Evolutionary conservation across 2,888 invertebrate genomes (phyloP), one percentile per base, ranked within the genome.

Genomic region (Caenorhabditis becei): DNA sequence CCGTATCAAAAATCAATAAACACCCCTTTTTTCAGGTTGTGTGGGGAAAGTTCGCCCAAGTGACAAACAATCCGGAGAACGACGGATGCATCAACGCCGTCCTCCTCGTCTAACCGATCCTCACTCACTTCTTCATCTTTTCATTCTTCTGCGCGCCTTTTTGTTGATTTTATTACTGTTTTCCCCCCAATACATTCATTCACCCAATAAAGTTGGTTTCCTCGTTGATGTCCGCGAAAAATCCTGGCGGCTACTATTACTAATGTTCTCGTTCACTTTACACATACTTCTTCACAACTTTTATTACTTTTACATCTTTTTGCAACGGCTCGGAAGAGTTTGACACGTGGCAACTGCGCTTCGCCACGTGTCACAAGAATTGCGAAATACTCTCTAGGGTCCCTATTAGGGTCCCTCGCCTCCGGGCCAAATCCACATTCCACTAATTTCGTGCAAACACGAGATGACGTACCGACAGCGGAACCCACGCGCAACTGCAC

Each of bases 21-120:
- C 59, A 41, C n/a, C 7, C 54, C 8, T 37, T 28, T 56, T 74
- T 79, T 11, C 67, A 83, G 83, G 97, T 99, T 59, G 96, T 99
- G 0, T 99, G 99, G 99, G 99, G 98, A 77, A 99, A 99, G 93
- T 99, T 97, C 92, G 99, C 99, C 0, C 99, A 87, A 63, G 97
- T 99, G 20, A 98, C 98, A 0, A 99, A 99, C 92, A 96, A 98
- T 93, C 99, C 99, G 0, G 99, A 99, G 92, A 99, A 99, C 93
- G 99, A 99, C 93, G 99, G 99, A 20, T 98, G 97, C 91, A 97
- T 99, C 79, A 99, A 99, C 93, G 97, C 98, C 91, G 96, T 99
- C 80, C 93, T 99, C 80, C 93, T 99, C 92, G 96, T 99, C 84
- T 98, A 94, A 63, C n/a, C 24, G 54, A 47, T 49, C 26, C 8